Evolutionary conservation across 2,888 invertebrate species (phyloP).

Genomic region (Gastracanthus pulcherrimus): DNA sequence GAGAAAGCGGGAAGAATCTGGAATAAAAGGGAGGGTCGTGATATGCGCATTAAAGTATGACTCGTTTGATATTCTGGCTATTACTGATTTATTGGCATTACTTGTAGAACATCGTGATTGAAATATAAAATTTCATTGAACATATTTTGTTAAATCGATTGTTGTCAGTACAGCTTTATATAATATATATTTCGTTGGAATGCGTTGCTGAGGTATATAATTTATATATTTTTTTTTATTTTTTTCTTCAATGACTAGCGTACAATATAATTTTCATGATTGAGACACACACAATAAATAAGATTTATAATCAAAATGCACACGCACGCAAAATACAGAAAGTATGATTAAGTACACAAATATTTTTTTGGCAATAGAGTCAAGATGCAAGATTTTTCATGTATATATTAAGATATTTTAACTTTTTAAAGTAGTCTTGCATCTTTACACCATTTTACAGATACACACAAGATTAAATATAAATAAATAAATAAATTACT

Average conservation of each 20-base stretch:
- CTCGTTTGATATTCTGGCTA: conserved; percentile 29
- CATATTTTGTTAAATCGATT: background rate
- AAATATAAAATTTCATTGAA: conserved; percentile 26
- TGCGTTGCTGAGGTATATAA: background rate
- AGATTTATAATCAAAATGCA: conserved; percentile 13
- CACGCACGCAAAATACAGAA: conserved; percentile 36
- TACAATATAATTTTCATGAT: conserved; percentile 9
- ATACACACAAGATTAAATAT: conserved; percentile 21
- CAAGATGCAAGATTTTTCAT: conserved; percentile 31
- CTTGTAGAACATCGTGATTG: conserved; percentile 3
- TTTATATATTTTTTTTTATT: conserved; percentile 32
- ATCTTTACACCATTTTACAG: conserved; percentile 13
- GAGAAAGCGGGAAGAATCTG: too few species aligned
- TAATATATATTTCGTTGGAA: background rate
- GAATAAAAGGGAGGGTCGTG: too few species aligned
- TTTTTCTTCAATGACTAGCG: conserved; percentile 10
- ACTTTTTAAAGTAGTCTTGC: conserved; percentile 5
- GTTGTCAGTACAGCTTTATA: background rate
- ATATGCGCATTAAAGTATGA: background rate
- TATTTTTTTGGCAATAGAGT: conserved; percentile 24
- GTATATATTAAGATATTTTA: background rate
- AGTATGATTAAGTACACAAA: conserved; percentile 17
- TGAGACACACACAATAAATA: conserved; percentile 46
- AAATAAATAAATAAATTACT: conserved; percentile 32
- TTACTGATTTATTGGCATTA: conserved; percentile 39